Base-by-base conservation (phyloP, 2,113 vertebrate genomes). In the Hippocampus zosterae region DNA sequence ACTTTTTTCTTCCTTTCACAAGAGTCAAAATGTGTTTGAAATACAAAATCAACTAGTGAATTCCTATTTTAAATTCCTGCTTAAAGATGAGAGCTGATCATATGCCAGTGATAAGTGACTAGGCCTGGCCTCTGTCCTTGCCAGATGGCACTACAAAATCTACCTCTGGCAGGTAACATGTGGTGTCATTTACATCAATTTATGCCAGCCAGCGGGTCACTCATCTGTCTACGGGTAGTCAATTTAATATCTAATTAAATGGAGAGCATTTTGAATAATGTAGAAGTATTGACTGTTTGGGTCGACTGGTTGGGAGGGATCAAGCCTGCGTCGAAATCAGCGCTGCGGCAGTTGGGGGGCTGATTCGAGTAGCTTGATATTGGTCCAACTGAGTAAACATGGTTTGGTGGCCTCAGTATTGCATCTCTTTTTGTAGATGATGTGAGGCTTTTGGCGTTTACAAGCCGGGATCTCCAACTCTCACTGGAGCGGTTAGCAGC, bases 201-300 rank as follows among this genome's bases (percentile, higher is more conserved):
- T 88, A 91, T 88, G 89, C 79, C 76, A 66, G 81, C 60, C 78
- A 76, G 80, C 48, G 15, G 75, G 82, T 82, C 79, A 81, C 78
- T 86, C 87, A 90, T 88, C 83, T 73, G 82, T 85, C 84, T 83
- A 84, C 88, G 88, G 84, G 84, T 91, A 89, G 87, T 92, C 89
- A 91, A 91, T 93, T 92, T 92, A 91, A 91, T 90, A 90, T 91
- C 86, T 91, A 92, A 92, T 91, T 90, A 91, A 92, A 85, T 88
- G 81, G 84, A 88, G 84, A 88, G 86, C 84, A 88, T 82, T 87
- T 89, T 92, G 85, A 92, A 92, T 91, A 92, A 91, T 91, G 87
- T 86, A 91, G 83, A 83, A 65, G 73, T 91, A 92, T 92, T 87
- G 91, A 92, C 85, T 76, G 65, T 76, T 67, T 48, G 74, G 84